phyloP scores from a whole-genome alignment of 2,113 vertebrate genomes.

The Pterophyllum scalare region DNA sequence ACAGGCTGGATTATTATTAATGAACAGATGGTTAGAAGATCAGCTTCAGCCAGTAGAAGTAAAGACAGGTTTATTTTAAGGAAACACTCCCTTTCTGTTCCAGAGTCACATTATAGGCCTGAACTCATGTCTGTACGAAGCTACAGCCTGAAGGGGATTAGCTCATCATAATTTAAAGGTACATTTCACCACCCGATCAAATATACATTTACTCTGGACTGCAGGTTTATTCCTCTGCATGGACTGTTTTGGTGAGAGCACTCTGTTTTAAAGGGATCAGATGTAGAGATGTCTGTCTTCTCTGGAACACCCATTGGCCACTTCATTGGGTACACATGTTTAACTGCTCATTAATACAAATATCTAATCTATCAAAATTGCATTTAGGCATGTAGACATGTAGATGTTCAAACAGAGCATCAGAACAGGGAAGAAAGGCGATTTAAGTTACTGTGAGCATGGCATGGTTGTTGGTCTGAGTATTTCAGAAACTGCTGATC shows the following conservation, averaged over 20 bases:
- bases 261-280: neutral
- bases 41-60: neutral
- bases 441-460: neutral
- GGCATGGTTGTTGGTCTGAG: neutral
- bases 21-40: neutral
- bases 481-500: neutral
- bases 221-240: neutral
- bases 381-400: accelerated
- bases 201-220: neutral
- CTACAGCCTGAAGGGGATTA: accelerated
- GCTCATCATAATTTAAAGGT: neutral
- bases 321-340: neutral
- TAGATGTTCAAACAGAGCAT: no score
- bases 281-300: no score
- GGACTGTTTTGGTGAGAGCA: neutral
- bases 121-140: neutral
- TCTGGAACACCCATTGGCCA: neutral
- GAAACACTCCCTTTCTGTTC: neutral
- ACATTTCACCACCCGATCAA: neutral
- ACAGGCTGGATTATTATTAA: neutral
- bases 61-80: neutral
- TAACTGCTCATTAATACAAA: neutral
- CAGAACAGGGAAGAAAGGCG: neutral
- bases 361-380: neutral
- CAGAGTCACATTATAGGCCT: neutral